These are phyloP conservation scores for Dinocampus coccinellae DNA, from an alignment of 2,888 invertebrate genomes.

Conservation along the genomic window DNA sequence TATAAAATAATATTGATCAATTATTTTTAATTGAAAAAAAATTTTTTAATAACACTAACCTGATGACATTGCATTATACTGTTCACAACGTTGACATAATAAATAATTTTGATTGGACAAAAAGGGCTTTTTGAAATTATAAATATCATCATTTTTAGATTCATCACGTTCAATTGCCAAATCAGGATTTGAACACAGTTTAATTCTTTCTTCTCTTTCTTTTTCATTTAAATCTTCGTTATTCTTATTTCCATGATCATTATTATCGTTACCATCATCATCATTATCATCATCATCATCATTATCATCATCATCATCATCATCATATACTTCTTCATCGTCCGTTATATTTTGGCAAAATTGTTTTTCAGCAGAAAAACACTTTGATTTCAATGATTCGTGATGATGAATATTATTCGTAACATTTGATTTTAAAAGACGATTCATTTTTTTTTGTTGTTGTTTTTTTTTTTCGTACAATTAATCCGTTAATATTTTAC, in stretches of 20 bases:
- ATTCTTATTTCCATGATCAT: too few species aligned
- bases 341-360: neutral
- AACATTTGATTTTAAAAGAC: too few species aligned
- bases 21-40: neutral
- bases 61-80: constrained; percentile 53
- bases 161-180: constrained; percentile 49
- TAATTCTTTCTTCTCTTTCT: constrained; percentile 11
- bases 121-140: constrained; percentile 47
- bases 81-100: constrained; percentile 59
- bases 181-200: constrained; percentile 54
- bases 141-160: constrained; percentile 36
- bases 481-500: too few species aligned
- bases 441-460: too few species aligned
- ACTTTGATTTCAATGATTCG: neutral
- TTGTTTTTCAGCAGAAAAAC: neutral
- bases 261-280: too few species aligned
- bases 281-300: too few species aligned
- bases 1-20: neutral
- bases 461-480: too few species aligned
- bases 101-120: constrained; percentile 54
- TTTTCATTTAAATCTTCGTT: too few species aligned
- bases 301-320: too few species aligned
- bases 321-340: constrained; percentile 46
- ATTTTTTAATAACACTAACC: constrained; percentile 46
- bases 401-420: neutral